These are phyloP conservation scores for Daubentonia madagascariensis DNA, from an alignment of 2,113 vertebrate genomes.

Conservation along the genomic window DNA sequence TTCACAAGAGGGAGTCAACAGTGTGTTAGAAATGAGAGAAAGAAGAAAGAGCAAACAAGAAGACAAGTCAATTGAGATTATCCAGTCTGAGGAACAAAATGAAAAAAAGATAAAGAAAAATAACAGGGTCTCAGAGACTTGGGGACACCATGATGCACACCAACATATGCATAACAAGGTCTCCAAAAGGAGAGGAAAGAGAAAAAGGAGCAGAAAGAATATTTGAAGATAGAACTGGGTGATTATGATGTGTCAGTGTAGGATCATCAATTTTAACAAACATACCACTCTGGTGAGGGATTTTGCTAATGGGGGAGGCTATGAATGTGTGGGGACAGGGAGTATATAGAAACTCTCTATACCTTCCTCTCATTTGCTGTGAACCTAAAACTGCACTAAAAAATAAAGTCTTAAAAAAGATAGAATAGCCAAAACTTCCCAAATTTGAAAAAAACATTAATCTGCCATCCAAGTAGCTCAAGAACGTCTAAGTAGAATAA, in stretches of 20 bases:
- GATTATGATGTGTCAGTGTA: background rate
- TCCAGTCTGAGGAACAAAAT: background rate
- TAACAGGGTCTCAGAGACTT: background rate
- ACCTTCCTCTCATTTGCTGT: background rate
- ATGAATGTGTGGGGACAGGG: background rate
- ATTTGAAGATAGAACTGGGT: background rate
- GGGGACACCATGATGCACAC: background rate
- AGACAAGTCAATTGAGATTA: background rate
- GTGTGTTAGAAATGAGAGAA: background rate
- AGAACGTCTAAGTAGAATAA: background rate
- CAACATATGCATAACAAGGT: background rate
- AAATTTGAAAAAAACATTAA: background rate
- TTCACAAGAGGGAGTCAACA: background rate
- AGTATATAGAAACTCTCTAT: background rate
- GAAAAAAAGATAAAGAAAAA: background rate
- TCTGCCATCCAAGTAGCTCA: background rate
- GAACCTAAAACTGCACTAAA: background rate
- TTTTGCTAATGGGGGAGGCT: background rate
- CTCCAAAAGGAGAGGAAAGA: background rate
- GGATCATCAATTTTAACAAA: background rate
- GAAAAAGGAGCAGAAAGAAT: background rate
- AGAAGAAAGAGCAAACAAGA: background rate
- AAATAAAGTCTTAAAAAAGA: background rate
- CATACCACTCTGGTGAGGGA: background rate
- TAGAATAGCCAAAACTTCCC: background rate